These are phyloP conservation scores for Drosophila kambysellisi DNA, from an alignment of 2,888 invertebrate genomes.

Conservation along the genomic window DNA sequence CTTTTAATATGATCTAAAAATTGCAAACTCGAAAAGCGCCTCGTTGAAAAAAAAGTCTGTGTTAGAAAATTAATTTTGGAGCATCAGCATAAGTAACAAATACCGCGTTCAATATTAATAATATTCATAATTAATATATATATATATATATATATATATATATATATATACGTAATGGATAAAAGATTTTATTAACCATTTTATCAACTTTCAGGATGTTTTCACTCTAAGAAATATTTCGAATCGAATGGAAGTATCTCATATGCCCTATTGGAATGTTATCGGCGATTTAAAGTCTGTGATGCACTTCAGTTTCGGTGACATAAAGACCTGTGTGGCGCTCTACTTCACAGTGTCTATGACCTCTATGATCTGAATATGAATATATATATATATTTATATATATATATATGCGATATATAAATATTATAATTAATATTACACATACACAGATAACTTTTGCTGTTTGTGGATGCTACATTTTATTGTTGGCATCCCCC, in stretches of 20 bases:
- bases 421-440: too few species aligned
- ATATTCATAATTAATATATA: neutral
- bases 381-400: neutral
- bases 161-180: neutral
- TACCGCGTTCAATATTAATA: neutral
- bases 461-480: conserved; percentile 1
- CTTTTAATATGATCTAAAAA: too few species aligned
- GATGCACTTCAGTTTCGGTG: conserved; percentile 37
- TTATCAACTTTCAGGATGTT: conserved; percentile 28
- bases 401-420: too few species aligned
- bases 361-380: neutral
- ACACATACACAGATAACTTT: neutral
- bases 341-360: conserved; percentile 13
- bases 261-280: conserved; percentile 45
- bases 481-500: conserved; percentile 11
- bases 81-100: neutral
- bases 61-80: neutral
- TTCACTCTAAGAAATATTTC: conserved; percentile 44
- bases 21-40: neutral
- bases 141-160: neutral
- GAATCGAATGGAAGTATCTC: conserved; percentile 39
- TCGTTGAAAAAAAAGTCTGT: neutral
- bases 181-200: neutral
- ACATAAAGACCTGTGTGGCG: conserved; percentile 32
- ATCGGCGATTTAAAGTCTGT: conserved; percentile 48